Evolutionary conservation across 2,888 invertebrate genomes (phyloP), one percentile per base, ranked within the genome.

Genomic region (Drosophila gaucha): DNA sequence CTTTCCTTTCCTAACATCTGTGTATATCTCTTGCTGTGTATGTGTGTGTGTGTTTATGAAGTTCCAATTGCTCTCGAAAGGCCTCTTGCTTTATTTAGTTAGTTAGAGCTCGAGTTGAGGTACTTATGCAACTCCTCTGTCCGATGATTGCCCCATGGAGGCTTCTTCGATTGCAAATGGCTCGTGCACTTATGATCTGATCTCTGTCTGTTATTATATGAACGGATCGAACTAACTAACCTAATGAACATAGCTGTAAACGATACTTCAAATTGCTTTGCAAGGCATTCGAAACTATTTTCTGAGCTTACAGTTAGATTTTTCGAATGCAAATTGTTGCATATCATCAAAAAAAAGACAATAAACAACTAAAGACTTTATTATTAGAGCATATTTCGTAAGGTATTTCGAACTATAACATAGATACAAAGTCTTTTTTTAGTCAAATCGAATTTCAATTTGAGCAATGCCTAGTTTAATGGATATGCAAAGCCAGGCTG

Each of bases 221-320:
- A 46, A 22, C 16, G 16, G 51, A 62, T 58, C 58, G 63, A 67
- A 73, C 74, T 74, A 68, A 74, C 73, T 73, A 69, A 73, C 68
- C 66, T 78, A 78, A 77, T 78, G 77, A 71, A 78, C 77, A 71
- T 78, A 67, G 64, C 77, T 78, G 74, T 74, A 77, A 77, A 65
- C 58, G 74, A 54, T 74, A 46, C 64, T 68, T 38, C 12, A 73
- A 65, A 73, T 68, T 62, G 69, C 64, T 44, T 49, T 49, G 26
- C 33, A 18, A 30, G 28, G 6, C 44, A 30, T 6, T 43, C 16
- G 33, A 38, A 22, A 28, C 26, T 18, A 52, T 36, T 46, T 14
- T 8, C 9, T 16, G 3, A 30, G 12, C 24, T 26, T 9, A 22
- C 39, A 39, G 41, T 24, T 24, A 24, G 16, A 28, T 5, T 12